Evolutionary conservation across 2,888 invertebrate genomes (phyloP).

Genomic region (Cheilosia pagana): DNA sequence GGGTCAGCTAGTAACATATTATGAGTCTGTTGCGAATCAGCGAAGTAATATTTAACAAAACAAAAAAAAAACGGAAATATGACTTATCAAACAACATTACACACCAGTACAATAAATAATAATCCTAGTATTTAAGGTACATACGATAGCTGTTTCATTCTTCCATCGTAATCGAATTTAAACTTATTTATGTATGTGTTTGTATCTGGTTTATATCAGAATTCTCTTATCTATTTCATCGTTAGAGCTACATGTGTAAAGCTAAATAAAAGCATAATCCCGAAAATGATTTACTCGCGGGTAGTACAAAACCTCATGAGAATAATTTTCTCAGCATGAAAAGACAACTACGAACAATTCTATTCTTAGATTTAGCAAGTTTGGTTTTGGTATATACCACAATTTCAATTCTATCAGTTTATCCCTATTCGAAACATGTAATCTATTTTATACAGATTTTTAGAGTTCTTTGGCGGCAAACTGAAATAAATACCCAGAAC

Average conservation of each 20-base stretch:
- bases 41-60: too few species aligned
- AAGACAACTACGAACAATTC: slow-evolving; percentile 5
- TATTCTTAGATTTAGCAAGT: slow-evolving; percentile 24
- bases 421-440: slow-evolving; percentile 11
- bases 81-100: too few species aligned
- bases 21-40: too few species aligned
- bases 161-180: too few species aligned
- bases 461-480: background rate
- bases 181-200: too few species aligned
- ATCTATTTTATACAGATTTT: background rate
- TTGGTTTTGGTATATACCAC: background rate
- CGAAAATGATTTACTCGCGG: slow-evolving; percentile 8
- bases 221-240: too few species aligned
- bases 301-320: background rate
- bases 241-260: background rate
- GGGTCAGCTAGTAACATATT: too few species aligned
- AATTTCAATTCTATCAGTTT: background rate
- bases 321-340: slow-evolving; percentile 1
- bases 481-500: background rate
- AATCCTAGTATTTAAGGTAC: too few species aligned
- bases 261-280: background rate
- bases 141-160: too few species aligned
- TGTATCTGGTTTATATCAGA: too few species aligned
- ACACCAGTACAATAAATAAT: too few species aligned
- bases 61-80: too few species aligned